Evolutionary conservation across 2,888 invertebrate species (phyloP).

Genomic region (Scrobipalpa atriplicella): DNA sequence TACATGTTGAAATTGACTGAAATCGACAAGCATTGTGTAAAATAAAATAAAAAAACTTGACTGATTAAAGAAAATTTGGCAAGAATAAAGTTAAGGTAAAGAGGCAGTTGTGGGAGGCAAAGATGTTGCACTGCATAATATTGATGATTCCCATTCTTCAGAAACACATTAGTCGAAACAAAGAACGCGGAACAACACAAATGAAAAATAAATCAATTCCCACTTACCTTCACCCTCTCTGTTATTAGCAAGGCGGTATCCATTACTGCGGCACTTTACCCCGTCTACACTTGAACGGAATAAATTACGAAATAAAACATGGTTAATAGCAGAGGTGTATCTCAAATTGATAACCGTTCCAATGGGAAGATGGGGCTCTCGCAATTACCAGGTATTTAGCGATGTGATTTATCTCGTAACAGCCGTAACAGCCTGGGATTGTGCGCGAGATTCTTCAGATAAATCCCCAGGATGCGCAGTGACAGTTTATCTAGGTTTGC

Average conservation of each 20-base stretch:
- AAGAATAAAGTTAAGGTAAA: too few species aligned
- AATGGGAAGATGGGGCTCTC: conserved; percentile 40
- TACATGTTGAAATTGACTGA: too few species aligned
- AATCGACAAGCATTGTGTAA: too few species aligned
- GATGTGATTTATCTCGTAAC: conserved; percentile 53
- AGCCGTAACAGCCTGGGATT: conserved; percentile 12
- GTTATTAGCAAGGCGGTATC: conserved; percentile 39
- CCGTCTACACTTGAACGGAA: conserved; percentile 44
- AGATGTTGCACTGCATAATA: background rate
- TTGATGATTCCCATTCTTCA: background rate
- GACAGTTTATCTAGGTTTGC: background rate
- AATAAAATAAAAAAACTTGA: background rate
- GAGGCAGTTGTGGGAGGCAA: too few species aligned
- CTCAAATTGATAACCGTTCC: conserved; percentile 59
- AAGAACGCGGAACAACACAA: conserved; percentile 20
- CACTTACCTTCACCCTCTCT: conserved; percentile 6
- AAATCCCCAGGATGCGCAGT: background rate
- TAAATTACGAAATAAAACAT: conserved; percentile 52
- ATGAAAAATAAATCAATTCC: conserved; percentile 22
- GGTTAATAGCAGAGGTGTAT: conserved; percentile 50
- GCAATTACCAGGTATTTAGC: conserved; percentile 59
- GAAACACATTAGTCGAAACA: conserved; percentile 27
- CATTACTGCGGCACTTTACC: conserved; percentile 40
- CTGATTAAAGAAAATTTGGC: too few species aligned
- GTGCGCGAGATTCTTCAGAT: background rate